These are phyloP conservation scores for Arizona elegans DNA, from an alignment of 2,113 vertebrate species.

Conservation along the genomic window DNA sequence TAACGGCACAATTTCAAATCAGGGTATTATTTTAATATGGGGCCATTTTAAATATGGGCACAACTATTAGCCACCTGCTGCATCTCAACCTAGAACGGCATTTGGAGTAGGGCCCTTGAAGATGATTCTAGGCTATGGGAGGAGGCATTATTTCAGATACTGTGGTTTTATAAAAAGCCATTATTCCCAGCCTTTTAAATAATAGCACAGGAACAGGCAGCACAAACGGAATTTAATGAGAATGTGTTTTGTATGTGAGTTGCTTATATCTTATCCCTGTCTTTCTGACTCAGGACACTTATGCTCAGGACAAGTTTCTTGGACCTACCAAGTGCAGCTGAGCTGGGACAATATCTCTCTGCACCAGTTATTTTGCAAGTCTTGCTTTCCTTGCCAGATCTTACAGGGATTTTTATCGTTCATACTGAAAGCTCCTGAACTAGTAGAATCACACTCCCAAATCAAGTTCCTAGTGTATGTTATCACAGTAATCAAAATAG, in stretches of 20 bases:
- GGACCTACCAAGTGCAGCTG: neutral
- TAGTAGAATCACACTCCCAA: neutral
- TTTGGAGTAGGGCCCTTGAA: neutral
- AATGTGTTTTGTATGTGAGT: neutral
- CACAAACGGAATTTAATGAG: neutral
- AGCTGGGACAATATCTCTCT: neutral
- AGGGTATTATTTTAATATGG: neutral
- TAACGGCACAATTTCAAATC: neutral
- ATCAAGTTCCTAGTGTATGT: neutral
- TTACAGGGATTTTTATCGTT: neutral
- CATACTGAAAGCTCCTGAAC: neutral
- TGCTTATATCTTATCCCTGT: neutral
- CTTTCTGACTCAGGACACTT: neutral
- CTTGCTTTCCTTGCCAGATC: neutral
- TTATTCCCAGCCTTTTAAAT: neutral
- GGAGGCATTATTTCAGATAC: neutral
- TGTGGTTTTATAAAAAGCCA: neutral
- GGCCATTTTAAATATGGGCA: neutral
- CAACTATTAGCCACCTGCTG: neutral
- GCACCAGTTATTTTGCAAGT: neutral
- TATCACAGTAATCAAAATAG: neutral
- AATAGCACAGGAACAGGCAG: too few species aligned
- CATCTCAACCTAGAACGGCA: neutral
- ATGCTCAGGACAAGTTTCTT: neutral
- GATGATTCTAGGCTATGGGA: neutral